Conservation (phyloP, 2,797 vertebrate species). For the Pseudomugil gertrudae region DNA sequence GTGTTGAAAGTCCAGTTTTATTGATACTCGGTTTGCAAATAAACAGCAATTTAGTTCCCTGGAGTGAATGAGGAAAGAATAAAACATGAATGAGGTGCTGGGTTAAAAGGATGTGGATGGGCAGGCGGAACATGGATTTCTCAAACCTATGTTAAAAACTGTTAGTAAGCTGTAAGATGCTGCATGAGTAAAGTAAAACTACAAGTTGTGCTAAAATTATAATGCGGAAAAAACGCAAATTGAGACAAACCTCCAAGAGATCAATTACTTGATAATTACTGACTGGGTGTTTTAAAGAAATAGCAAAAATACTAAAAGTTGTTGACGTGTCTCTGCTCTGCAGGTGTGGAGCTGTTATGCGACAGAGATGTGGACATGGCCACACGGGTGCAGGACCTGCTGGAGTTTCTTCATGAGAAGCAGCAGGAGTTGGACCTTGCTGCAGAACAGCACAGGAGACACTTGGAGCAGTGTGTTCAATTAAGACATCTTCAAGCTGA, state of each 20-base stretch:
- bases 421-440: constrained; percentile 97
- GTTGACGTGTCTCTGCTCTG: not conserved
- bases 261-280: not conserved
- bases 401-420: constrained; percentile 99
- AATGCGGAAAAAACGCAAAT: not conserved
- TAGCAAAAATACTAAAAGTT: not conserved
- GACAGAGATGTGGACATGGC: constrained; percentile 99
- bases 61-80: not conserved
- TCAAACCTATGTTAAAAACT: not conserved
- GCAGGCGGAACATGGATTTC: not conserved
- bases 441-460: constrained; percentile 94
- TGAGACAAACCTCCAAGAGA: not conserved
- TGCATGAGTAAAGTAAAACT: too few relatives aligned
- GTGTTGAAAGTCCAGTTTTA: not conserved
- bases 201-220: too few relatives aligned
- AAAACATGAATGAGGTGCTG: not conserved
- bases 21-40: not conserved
- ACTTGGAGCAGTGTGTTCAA: constrained; percentile 95
- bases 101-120: not conserved
- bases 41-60: not conserved
- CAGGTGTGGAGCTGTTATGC: constrained; percentile 96
- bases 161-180: too few relatives aligned
- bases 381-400: constrained; percentile 94
- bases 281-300: not conserved
- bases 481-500: constrained; percentile 97